phyloP scores from a whole-genome alignment of 2,888 invertebrate species.

The Cataglyphis altisquamis region DNA sequence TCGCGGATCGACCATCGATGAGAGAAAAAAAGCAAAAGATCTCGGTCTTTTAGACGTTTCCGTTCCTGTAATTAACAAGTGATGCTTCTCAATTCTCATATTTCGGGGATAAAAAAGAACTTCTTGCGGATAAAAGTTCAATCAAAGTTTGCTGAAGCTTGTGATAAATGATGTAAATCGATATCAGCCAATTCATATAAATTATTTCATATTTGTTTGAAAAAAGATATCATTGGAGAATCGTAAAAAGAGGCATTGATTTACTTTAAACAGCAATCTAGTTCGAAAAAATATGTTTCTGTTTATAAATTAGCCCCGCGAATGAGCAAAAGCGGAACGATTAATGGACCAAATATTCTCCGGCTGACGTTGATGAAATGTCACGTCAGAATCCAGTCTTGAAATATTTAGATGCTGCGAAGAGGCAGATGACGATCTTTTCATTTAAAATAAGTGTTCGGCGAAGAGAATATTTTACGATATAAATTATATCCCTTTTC shows the following conservation, averaged over 20 bases:
- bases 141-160: constrained; percentile 41
- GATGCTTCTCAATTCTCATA: constrained; percentile 42
- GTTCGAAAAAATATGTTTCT: constrained; percentile 52
- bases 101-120: constrained; percentile 26
- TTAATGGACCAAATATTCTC: constrained; percentile 55
- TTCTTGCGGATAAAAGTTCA: constrained; percentile 56
- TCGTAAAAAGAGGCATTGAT: constrained; percentile 31
- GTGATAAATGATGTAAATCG: constrained; percentile 15
- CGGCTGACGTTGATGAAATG: constrained; percentile 60
- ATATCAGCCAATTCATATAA: constrained; percentile 13
- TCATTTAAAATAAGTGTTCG: neutral
- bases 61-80: constrained; percentile 71
- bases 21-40: constrained; percentile 47
- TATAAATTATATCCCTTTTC: neutral
- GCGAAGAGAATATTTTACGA: neutral
- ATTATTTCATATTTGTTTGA: constrained; percentile 36
- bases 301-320: constrained; percentile 58
- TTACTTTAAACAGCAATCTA: constrained; percentile 39
- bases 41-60: constrained; percentile 54
- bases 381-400: constrained; percentile 31
- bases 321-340: constrained; percentile 46
- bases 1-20: constrained; percentile 75
- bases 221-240: constrained; percentile 22
- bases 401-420: constrained; percentile 31
- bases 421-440: neutral